phyloP scores from a whole-genome alignment of 2,797 vertebrate species.

The Acropternis orthonyx region DNA sequence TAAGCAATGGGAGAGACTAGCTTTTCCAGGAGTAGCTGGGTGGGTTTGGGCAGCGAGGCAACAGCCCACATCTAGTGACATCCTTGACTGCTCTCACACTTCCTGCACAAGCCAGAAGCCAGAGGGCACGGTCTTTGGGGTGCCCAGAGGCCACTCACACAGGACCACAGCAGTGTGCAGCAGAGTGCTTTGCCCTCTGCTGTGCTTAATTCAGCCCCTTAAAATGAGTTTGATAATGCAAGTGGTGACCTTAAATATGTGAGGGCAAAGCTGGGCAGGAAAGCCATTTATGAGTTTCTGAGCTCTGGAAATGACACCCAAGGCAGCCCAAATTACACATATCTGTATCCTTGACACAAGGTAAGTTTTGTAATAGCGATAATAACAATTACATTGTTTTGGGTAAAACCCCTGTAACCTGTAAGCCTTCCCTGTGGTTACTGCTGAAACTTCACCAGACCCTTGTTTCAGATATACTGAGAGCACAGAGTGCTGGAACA shows the following conservation, averaged over 20 bases:
- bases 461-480: background rate
- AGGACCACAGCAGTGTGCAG: rapidly evolving
- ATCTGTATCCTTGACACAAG: background rate
- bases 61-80: background rate
- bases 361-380: background rate
- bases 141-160: background rate
- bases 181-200: background rate
- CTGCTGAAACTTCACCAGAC: background rate
- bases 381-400: background rate
- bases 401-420: background rate
- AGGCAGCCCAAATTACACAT: background rate
- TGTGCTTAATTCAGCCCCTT: background rate
- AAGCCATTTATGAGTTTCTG: background rate
- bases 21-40: rapidly evolving
- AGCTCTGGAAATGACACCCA: background rate
- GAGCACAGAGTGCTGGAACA: background rate
- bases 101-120: background rate
- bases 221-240: background rate
- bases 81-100: background rate
- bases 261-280: background rate
- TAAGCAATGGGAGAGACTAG: background rate
- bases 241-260: background rate
- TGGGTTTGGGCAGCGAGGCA: background rate
- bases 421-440: background rate
- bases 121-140: background rate